Evolutionary conservation across 2,113 vertebrate genomes (phyloP).

Genomic region (Litocranius walleri): DNA sequence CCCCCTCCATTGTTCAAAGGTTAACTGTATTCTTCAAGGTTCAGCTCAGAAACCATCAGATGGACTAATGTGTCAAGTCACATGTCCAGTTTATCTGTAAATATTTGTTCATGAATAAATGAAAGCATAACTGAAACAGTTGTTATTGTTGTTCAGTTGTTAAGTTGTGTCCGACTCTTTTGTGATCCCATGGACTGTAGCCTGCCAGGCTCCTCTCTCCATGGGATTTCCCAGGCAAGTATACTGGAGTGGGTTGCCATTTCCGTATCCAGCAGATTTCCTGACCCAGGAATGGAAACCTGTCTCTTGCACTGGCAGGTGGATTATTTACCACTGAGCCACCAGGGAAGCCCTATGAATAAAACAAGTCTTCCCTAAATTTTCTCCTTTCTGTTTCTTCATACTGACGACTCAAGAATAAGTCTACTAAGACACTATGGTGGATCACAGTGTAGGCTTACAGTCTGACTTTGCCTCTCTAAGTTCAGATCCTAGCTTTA

Average conservation of each 20-base stretch:
- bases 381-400: neutral
- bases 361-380: neutral
- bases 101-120: neutral
- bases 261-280: neutral
- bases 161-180: neutral
- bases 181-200: neutral
- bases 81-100: neutral
- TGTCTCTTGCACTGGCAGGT: neutral
- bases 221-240: neutral
- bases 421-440: neutral
- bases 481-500: neutral
- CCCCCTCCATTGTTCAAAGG: neutral
- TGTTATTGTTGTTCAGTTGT: neutral
- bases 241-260: neutral
- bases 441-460: neutral
- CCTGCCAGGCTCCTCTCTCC: neutral
- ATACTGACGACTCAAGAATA: neutral
- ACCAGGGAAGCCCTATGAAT: neutral
- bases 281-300: neutral
- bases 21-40: neutral
- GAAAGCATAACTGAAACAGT: neutral
- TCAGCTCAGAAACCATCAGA: neutral
- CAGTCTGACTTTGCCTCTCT: neutral
- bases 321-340: neutral
- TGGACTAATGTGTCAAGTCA: neutral